Conservation (phyloP, 2,888 invertebrate species). For the Xestia c-nigrum region DNA sequence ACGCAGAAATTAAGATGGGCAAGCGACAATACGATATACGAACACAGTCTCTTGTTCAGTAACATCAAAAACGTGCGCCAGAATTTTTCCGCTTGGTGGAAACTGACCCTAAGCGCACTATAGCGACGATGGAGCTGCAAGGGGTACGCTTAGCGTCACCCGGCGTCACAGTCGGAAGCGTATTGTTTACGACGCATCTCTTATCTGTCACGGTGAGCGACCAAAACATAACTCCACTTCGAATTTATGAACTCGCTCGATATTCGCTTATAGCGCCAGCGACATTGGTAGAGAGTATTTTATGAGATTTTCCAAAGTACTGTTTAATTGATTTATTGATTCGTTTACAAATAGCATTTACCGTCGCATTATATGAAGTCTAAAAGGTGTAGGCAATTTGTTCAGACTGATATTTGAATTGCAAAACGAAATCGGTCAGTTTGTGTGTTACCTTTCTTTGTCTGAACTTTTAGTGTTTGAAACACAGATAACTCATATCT, state of each 20-base stretch:
- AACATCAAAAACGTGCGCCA: not conserved
- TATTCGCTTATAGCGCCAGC: conserved; percentile 2
- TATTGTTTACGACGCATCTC: conserved; percentile 73
- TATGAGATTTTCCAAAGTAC: not conserved
- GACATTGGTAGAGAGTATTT: not conserved
- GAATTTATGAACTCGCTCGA: conserved; percentile 50
- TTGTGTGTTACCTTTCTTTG: not conserved
- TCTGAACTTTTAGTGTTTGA: not conserved
- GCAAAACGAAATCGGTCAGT: not conserved
- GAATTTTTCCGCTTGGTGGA: not conserved
- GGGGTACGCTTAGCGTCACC: conserved; percentile 10
- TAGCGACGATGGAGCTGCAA: not conserved
- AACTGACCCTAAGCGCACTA: not conserved
- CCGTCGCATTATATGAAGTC: not conserved
- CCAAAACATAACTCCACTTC: conserved; percentile 55
- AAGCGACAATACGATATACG: not conserved
- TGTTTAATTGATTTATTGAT: not conserved
- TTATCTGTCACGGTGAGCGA: conserved; percentile 65
- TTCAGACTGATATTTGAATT: not conserved
- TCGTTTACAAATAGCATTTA: not conserved
- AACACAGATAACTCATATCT: not conserved
- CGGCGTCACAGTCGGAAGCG: conserved; percentile 81
- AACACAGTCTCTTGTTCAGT: not conserved
- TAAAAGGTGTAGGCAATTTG: not conserved
- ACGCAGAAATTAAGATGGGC: not conserved